Base-by-base conservation (phyloP, 2,797 vertebrate species). In the Remorina albescens region DNA sequence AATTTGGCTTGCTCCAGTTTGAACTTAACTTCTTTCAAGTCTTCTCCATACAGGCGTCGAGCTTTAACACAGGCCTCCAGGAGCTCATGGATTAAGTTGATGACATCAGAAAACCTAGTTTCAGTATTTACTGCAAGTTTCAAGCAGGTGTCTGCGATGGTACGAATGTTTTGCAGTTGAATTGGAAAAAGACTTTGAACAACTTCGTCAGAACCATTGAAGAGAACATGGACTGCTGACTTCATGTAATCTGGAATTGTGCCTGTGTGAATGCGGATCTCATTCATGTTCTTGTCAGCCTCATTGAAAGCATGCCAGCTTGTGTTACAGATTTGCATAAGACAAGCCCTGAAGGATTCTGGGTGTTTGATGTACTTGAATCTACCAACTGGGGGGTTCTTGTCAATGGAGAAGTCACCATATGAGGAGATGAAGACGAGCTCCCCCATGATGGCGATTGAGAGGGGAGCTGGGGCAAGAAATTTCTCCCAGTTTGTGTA, bases 291-390 rank as follows among this genome's bases (percentile, higher is more conserved):
- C 30, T 30, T 30, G 30, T 30, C 3, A 16, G 39, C 39, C 39
- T 41, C 39, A 6, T 62, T 62, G 42, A 62, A 62, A 21, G 60
- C 60, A 5, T 47, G 6, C 60, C 60, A 62, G 28, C 42, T 28
- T 21, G 60, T 21, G 42, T 62, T 62, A 49, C 60, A 47, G 60
- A 62, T 34, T 23, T 62, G 60, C 63, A 18, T 56, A 15, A 66
- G 44, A 25, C 47, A 12, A 18, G 47, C 49, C 18, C 62, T 65
- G 25, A 62, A 62, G 42, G 60, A 62, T 0, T 62, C 60, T 62
- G 60, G 60, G 60, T 62, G 21, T 13, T 62, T 62, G 15, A 62
- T 34, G 19, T 62, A 25, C 3, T 25, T 3, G 36, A 39, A 58
- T 12, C 34, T 21, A 0, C 3, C 15, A 25, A 6, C 0, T 47